Base-by-base conservation (phyloP, 2,888 invertebrate genomes). In the Perizoma flavofasciatum region DNA sequence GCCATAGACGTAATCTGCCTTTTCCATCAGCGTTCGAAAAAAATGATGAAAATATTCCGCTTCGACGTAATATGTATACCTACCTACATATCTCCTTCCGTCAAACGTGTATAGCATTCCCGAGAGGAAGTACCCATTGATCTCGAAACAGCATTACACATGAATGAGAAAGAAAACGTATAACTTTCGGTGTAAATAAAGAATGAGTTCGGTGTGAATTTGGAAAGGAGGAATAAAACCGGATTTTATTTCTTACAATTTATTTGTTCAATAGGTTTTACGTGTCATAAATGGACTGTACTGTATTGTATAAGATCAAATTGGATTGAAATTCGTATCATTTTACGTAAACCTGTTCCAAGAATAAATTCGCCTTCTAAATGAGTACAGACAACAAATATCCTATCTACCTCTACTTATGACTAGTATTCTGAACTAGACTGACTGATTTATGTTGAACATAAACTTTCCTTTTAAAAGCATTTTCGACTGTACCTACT, bases 141-240 rank as follows among this genome's bases (percentile, higher is more conserved):
- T 65, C 63, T 55, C 51, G 45, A 39, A 62, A 62, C 60, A 54
- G 41, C 49, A 63, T 63, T 61, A 65, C 56, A 59, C 55, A 62
- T 64, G 64, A 49, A 63, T 63, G 59, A 56, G 62, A 57, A 45
- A 51, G 61, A 61, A 51, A 37, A 57, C 61, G 45, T 51, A 48
- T 46, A 58, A 54, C 48, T 58, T 58, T 62, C 22, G 51, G 52
- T 61, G 48, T 63, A 48, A 59, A 63, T 63, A 63, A 59, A 46
- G 43, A 50, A 63, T 59, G 59, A 53, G 52, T 53, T 63, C 63
- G 56, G 59, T 63, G 63, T 63, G 46, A 63, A 59, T 59, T 49
- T 22, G 62, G 59, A 44, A 40, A 9, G 49, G 32, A 39, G 48
- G 45, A 51, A 55, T 55, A 58, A 55, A 51, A 54, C 45, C 44